Evolutionary conservation across 2,888 invertebrate species (phyloP).

Genomic region (Eilema griseolum): DNA sequence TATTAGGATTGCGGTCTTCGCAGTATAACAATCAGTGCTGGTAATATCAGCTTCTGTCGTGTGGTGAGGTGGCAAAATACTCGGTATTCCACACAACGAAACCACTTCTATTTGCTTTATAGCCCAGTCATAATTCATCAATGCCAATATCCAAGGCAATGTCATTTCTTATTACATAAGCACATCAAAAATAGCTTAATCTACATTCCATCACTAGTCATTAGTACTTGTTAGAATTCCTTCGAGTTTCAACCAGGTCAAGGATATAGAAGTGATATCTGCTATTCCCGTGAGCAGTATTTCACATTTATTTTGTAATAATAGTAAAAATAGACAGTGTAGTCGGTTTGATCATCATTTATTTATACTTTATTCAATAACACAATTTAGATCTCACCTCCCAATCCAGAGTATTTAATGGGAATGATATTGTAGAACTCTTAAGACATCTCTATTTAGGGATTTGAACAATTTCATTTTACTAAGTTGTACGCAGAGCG

Average conservation of each 20-base stretch:
- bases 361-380: constrained; percentile 13
- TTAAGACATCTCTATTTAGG: not conserved
- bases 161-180: constrained; percentile 39
- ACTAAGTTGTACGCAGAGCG: constrained; percentile 12
- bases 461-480: constrained; percentile 8
- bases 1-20: not conserved
- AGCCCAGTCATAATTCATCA: constrained; percentile 39
- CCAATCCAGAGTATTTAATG: constrained; percentile 27
- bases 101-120: constrained; percentile 23
- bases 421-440: constrained; percentile 11
- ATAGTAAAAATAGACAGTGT: constrained; percentile 10
- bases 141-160: constrained; percentile 50
- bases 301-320: constrained; percentile 12
- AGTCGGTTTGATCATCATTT: constrained; percentile 9
- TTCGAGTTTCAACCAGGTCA: constrained; percentile 16
- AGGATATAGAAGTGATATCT: not conserved
- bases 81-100: constrained; percentile 70
- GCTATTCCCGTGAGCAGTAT: constrained; percentile 6
- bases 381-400: constrained; percentile 16
- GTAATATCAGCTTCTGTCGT: constrained; percentile 56
- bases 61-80: constrained; percentile 63
- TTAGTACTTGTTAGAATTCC: constrained; percentile 10
- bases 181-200: constrained; percentile 14
- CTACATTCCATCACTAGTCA: constrained; percentile 8
- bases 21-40: not conserved